Base-by-base conservation (phyloP, 2,888 invertebrate genomes). In the Synanthedon vespiformis region DNA sequence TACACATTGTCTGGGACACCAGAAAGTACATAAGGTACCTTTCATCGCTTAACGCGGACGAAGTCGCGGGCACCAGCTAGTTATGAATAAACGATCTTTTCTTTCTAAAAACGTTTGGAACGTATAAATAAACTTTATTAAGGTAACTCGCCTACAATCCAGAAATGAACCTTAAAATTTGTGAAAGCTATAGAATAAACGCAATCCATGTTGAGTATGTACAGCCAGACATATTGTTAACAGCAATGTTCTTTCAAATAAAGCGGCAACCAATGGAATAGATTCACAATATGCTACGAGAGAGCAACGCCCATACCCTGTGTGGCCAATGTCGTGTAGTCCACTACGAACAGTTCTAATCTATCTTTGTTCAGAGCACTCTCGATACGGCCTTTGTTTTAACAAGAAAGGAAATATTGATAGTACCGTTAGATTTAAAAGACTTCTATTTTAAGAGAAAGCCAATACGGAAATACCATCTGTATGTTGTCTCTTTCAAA, bases 371-470 rank as follows among this genome's bases (percentile, higher is more conserved):
- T 81, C 70, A 74, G 72, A 75, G 70, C 64, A 65, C 65, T 65
- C 62, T 63, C 67, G 74, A 77, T 72, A 76, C 74, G 67, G 68
- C 70, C 71, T 77, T 72, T 74, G 73, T 83, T 77, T 80, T 78
- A 75, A 75, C 70, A 68, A 65, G 68, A 72, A 79, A 82, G 77
- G 77, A 82, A 81, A 84, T 83, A 85, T 83, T 73, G 83, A 82
- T 75, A 75, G 76, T 80, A 80, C 70, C 80, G 63, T 72, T 80
- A 74, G 84, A 82, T 82, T 84, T 79, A 79, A 82, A 83, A 78
- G 76, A 80, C 74, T 80, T 74, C 74, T 78, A 78, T 86, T 87
- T 84, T 82, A 81, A 84, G 76, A 83, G 84, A 82, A 85, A 84
- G 74, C 76, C 72, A 81, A 85, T 80, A 83, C 81, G 78, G 80